A percentile compares a stretch with the other conserved stretches of the same genome.
phyloP scores from a whole-genome alignment of 2,113 vertebrate genomes.

The Smithornis capensis region DNA sequence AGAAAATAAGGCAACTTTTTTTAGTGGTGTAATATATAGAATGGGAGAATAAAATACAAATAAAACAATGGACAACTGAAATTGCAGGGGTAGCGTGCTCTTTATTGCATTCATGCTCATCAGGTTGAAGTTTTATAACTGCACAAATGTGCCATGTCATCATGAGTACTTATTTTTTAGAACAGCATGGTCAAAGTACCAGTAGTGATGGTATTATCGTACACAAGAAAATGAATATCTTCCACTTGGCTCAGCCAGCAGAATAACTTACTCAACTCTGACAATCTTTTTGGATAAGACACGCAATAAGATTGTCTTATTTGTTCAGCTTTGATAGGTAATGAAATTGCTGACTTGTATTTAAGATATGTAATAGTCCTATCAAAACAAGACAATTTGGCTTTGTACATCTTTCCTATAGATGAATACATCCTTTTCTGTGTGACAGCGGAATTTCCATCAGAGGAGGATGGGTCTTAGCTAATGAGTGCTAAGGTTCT shows the following conservation, averaged over 20 bases:
- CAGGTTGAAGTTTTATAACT: background rate
- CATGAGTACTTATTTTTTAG: background rate
- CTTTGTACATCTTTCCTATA: background rate
- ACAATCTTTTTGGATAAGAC: background rate
- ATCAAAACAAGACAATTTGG: background rate
- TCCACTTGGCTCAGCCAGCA: background rate
- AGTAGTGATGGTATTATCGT: background rate
- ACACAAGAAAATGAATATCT: background rate
- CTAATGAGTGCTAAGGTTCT: background rate
- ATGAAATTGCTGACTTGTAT: background rate
- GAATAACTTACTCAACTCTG: background rate
- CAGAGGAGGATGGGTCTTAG: background rate
- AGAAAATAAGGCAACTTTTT: background rate
- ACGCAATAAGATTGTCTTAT: background rate
- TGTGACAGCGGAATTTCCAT: background rate
- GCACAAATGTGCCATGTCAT: fast-evolving
- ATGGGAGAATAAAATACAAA: background rate
- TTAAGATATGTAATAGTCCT: background rate
- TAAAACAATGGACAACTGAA: background rate
- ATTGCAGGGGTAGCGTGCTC: background rate
- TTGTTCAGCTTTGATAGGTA: background rate
- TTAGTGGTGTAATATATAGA: background rate
- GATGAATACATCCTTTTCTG: background rate
- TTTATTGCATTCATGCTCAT: background rate
- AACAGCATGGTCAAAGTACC: background rate